A percentile compares a stretch with the other conserved stretches of the same genome.
Conservation (phyloP, 2,888 invertebrate species). For the Parnassius orleans region DNA sequence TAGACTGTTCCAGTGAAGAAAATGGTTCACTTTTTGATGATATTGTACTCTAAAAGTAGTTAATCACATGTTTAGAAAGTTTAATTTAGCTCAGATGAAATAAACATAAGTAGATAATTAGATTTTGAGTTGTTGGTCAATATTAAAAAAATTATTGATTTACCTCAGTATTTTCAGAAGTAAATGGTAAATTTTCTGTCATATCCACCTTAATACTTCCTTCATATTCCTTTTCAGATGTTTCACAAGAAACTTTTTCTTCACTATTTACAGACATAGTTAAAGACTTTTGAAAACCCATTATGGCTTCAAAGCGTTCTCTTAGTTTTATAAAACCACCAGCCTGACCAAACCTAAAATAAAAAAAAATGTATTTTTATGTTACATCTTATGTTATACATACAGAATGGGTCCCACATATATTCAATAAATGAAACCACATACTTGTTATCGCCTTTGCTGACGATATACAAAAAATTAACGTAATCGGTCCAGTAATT, state of each 20-base stretch:
- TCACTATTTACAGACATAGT: constrained; percentile 64
- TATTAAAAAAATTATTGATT: constrained; percentile 3
- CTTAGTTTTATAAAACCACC: constrained; percentile 93
- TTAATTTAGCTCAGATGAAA: constrained; percentile 28
- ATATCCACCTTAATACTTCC: constrained; percentile 54
- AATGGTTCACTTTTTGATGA: constrained; percentile 62
- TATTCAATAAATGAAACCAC: too few species aligned
- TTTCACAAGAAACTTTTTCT: constrained; percentile 67
- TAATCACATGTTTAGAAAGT: not conserved
- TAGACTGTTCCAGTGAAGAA: constrained; percentile 65
- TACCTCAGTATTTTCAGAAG: constrained; percentile 63
- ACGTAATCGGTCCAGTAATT: too few species aligned
- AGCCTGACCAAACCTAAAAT: constrained; percentile 89
- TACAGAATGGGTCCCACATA: too few species aligned
- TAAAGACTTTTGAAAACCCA: constrained; percentile 78
- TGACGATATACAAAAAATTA: too few species aligned
- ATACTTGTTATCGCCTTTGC: too few species aligned
- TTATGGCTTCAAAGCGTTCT: constrained; percentile 90
- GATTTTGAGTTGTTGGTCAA: not conserved
- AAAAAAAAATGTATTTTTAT: not conserved
- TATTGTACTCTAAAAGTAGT: constrained; percentile 41
- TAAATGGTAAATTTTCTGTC: constrained; percentile 46
- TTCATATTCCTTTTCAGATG: constrained; percentile 63
- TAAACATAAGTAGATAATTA: not conserved
- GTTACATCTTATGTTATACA: too few species aligned